Conservation (phyloP, 1,140 invertebrate genomes). For the Vollenhovia emeryi region DNA sequence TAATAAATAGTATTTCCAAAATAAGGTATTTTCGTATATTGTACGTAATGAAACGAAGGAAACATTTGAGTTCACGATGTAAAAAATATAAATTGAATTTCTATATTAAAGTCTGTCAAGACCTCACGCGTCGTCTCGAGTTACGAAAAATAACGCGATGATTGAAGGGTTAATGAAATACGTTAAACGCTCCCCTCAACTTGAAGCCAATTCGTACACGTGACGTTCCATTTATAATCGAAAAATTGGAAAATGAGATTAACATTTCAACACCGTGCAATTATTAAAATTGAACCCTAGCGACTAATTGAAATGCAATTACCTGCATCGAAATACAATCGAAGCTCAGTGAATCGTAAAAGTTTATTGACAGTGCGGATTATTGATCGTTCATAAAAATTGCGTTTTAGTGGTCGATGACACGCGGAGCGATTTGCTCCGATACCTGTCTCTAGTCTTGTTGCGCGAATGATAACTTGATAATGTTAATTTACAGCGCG, state of each 20-base stretch:
- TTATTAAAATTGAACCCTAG: neutral
- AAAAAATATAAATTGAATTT: too few relatives aligned
- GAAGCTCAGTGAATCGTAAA: neutral
- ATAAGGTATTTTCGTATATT: too few relatives aligned
- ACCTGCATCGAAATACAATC: neutral
- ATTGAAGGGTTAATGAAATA: constrained; percentile 13
- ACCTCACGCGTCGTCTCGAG: too few relatives aligned
- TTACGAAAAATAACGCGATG: too few relatives aligned
- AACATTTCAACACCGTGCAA: neutral
- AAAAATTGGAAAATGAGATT: neutral
- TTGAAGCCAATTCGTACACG: neutral
- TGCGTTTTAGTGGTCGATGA: neutral
- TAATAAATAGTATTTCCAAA: too few relatives aligned
- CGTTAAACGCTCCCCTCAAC: neutral
- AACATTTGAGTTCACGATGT: too few relatives aligned
- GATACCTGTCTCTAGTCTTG: neutral
- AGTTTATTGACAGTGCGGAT: neutral
- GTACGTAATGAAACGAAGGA: too few relatives aligned
- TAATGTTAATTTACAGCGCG: neutral
- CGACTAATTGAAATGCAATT: neutral
- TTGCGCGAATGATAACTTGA: neutral
- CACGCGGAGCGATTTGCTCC: neutral
- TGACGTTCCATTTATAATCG: neutral
- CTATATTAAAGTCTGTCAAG: too few relatives aligned
- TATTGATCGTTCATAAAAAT: neutral